Evolutionary conservation across 92 coral and sea anemone genomes (phyloP).

Genomic region (Porites divaricata): DNA sequence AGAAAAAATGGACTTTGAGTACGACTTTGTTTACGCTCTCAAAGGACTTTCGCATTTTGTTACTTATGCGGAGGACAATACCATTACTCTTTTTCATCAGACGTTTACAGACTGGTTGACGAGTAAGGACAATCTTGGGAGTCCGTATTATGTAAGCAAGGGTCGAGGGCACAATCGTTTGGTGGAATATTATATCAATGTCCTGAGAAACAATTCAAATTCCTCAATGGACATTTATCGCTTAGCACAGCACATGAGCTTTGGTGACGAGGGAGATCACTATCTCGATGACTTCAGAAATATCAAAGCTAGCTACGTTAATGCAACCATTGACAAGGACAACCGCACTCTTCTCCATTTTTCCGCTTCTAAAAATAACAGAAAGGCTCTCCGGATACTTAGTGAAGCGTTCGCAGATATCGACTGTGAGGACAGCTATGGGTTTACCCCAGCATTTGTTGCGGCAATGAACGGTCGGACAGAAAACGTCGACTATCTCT

Average conservation of each 20-base stretch:
- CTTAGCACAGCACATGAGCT: slow-evolving; percentile 63
- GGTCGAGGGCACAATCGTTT: slow-evolving; percentile 58
- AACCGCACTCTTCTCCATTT: slow-evolving; percentile 67
- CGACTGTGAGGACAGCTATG: slow-evolving; percentile 62
- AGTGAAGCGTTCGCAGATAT: slow-evolving; percentile 32
- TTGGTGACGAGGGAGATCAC: slow-evolving; percentile 10
- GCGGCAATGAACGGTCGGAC: slow-evolving; percentile 63
- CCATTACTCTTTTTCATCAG: slow-evolving; percentile 59
- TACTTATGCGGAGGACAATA: slow-evolving; percentile 46
- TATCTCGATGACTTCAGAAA: slow-evolving; percentile 29
- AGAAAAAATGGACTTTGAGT: slow-evolving; percentile 49
- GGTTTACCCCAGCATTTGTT: slow-evolving; percentile 69
- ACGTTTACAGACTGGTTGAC: slow-evolving; percentile 78
- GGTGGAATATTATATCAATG: slow-evolving; percentile 39
- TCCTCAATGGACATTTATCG: slow-evolving; percentile 44
- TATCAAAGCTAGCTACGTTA: slow-evolving; percentile 42
- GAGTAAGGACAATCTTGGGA: slow-evolving; percentile 42
- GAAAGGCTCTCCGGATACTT: slow-evolving; percentile 41
- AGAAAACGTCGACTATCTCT: slow-evolving; percentile 51
- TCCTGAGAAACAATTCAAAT: background rate
- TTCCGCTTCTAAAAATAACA: slow-evolving; percentile 48
- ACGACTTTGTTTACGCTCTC: slow-evolving; percentile 51
- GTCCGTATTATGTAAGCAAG: slow-evolving; percentile 54
- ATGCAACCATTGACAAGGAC: slow-evolving; percentile 21
- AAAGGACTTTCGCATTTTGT: slow-evolving; percentile 55